Evolutionary conservation across 2,888 invertebrate species (phyloP).

Genomic region (Bellardia bayeri): DNA sequence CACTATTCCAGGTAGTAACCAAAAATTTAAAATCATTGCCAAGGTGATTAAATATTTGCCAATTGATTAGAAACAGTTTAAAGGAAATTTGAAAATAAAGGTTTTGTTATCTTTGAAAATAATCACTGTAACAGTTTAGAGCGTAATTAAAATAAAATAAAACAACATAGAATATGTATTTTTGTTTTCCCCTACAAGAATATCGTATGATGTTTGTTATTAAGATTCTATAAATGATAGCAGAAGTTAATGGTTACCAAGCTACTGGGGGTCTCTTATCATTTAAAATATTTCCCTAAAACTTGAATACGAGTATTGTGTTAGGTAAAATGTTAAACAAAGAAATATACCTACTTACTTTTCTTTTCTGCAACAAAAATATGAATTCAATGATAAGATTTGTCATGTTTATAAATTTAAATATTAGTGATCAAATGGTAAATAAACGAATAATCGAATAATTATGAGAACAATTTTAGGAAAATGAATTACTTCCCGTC

Average conservation of each 20-base stretch:
- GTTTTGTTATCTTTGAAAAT: background rate
- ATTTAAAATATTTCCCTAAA: background rate
- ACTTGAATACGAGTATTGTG: background rate
- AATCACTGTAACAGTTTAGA: background rate
- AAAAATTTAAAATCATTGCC: background rate
- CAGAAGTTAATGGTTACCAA: background rate
- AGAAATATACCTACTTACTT: background rate
- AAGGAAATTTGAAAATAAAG: slow-evolving; percentile 7
- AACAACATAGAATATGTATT: background rate
- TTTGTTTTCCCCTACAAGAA: background rate
- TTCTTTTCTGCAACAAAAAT: background rate
- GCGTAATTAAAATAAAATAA: background rate
- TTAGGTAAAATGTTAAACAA: slow-evolving; percentile 36
- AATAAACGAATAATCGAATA: background rate
- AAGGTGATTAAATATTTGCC: background rate
- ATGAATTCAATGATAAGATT: background rate
- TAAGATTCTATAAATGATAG: background rate
- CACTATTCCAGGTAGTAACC: background rate
- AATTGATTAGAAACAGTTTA: background rate
- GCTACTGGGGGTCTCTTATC: slow-evolving; percentile 40
- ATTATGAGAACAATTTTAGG: no score
- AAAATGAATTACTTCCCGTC: no score
- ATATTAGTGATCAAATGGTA: background rate
- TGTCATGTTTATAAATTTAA: background rate
- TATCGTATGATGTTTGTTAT: slow-evolving; percentile 55